A percentile compares a stretch with the other conserved stretches of the same genome.
Conservation (phyloP, 2,797 vertebrate genomes). For the Rhynchonycteris naso region DNA sequence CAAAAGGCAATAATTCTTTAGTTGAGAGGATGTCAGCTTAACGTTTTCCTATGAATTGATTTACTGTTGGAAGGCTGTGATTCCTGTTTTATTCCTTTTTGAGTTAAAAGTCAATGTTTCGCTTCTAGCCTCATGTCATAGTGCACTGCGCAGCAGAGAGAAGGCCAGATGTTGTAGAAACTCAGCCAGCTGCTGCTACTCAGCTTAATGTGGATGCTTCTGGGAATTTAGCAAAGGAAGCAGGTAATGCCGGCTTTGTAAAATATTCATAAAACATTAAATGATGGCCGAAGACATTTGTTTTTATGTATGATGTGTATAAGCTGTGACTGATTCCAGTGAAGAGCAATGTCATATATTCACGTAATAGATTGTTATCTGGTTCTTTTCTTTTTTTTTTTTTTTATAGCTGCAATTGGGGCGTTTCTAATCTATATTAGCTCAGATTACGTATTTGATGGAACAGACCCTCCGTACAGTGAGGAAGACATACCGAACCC, state of each 20-base stretch:
- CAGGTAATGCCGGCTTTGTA: slow-evolving; percentile 87
- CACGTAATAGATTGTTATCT: not conserved
- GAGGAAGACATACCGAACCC: slow-evolving; percentile 94
- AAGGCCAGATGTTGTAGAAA: slow-evolving; percentile 95
- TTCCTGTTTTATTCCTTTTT: slow-evolving; percentile 58
- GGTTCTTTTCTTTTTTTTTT: not conserved
- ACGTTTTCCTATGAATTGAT: slow-evolving; percentile 18
- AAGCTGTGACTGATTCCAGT: not conserved
- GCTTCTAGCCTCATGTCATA: slow-evolving; percentile 93
- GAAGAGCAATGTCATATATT: not conserved
- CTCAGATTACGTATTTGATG: slow-evolving; percentile 98
- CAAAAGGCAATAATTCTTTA: not conserved
- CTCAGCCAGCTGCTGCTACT: slow-evolving; percentile 91
- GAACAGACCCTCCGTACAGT: slow-evolving; percentile 94
- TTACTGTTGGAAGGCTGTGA: slow-evolving; percentile 5
- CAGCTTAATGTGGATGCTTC: slow-evolving; percentile 95
- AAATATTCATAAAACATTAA: slow-evolving; percentile 41
- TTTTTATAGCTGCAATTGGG: slow-evolving; percentile 87
- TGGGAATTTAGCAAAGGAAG: slow-evolving; percentile 93
- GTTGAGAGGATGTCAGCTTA: not conserved
- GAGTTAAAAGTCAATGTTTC: slow-evolving; percentile 80
- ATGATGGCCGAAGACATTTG: not conserved
- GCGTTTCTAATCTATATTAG: slow-evolving; percentile 95
- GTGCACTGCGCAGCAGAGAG: slow-evolving; percentile 97
- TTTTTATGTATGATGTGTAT: not conserved